phyloP scores from a whole-genome alignment of 2,888 invertebrate genomes.

The Thysanoteuthis rhombus region DNA sequence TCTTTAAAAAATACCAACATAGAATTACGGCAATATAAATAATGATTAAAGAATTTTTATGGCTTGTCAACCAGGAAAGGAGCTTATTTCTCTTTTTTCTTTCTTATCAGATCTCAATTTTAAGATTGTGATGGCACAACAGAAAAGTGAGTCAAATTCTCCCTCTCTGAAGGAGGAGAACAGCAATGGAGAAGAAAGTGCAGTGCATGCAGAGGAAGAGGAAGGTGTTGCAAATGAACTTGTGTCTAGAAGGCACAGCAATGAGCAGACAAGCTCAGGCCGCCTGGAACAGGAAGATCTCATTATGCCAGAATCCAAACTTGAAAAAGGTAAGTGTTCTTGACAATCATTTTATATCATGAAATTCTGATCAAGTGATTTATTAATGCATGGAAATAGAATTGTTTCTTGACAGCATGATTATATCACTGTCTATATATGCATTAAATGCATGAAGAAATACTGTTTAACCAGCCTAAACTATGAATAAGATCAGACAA shows the following conservation, averaged over 20 bases:
- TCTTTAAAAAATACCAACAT: too few relatives aligned
- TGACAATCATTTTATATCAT: too few relatives aligned
- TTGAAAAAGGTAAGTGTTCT: not conserved
- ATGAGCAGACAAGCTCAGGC: not conserved
- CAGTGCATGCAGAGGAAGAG: conserved; percentile 31
- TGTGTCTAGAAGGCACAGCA: not conserved
- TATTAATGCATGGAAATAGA: too few relatives aligned
- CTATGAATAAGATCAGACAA: too few relatives aligned
- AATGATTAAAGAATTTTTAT: too few relatives aligned
- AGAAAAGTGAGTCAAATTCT: not conserved
- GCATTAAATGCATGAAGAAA: too few relatives aligned
- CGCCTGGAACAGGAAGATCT: not conserved
- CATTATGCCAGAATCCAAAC: not conserved
- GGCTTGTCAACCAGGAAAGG: not conserved
- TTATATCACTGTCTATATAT: too few relatives aligned
- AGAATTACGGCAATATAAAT: too few relatives aligned
- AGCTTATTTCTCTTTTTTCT: not conserved
- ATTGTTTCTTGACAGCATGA: too few relatives aligned
- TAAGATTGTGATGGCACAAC: conserved; percentile 61
- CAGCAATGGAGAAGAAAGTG: conserved; percentile 38
- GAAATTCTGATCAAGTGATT: too few relatives aligned
- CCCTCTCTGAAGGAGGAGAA: not conserved
- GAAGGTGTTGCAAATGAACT: conserved; percentile 1
- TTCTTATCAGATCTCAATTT: conserved; percentile 60
- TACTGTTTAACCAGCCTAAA: too few relatives aligned